Conservation (phyloP, 2,888 invertebrate genomes). For the Diloba caeruleocephala region DNA sequence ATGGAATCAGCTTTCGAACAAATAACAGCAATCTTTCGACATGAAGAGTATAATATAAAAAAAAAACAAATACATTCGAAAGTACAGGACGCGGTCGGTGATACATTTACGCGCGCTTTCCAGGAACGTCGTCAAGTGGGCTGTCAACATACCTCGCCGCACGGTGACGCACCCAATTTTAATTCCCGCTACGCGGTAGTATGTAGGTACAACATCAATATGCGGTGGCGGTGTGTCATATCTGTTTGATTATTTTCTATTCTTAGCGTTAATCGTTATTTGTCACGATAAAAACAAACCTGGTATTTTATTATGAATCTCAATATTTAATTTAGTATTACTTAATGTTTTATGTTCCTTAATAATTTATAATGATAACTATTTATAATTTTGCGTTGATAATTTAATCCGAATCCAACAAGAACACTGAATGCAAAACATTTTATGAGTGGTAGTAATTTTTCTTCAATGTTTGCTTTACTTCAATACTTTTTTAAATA, state of each 20-base stretch:
- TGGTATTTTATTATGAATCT: not conserved
- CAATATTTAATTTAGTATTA: not conserved
- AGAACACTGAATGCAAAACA: conserved; percentile 6
- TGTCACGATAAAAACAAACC: conserved; percentile 15
- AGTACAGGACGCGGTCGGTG: conserved; percentile 46
- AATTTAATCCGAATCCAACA: no score
- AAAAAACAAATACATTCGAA: conserved; percentile 26
- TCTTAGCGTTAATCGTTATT: conserved; percentile 17
- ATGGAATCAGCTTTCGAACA: not conserved
- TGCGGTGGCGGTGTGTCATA: conserved; percentile 37
- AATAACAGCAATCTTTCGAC: not conserved
- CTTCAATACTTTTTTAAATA: conserved; percentile 22
- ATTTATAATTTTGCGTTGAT: no score
- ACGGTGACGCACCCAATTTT: conserved; percentile 52
- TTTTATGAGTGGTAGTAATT: conserved; percentile 12
- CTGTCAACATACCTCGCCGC: conserved; percentile 43
- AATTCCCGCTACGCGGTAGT: conserved; percentile 53
- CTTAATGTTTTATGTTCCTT: conserved; percentile 1
- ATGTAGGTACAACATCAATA: conserved; percentile 35
- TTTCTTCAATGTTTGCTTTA: conserved; percentile 12
- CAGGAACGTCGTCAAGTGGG: conserved; percentile 54
- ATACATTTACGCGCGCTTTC: conserved; percentile 53
- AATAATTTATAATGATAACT: conserved; percentile 7
- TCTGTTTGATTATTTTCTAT: conserved; percentile 37
- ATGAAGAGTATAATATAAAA: not conserved